Evolutionary conservation across 53 echinoderm and acorn worm species (phyloP), one percentile per base, ranked within the genome.

Genomic region (Glandiceps talaboti): DNA sequence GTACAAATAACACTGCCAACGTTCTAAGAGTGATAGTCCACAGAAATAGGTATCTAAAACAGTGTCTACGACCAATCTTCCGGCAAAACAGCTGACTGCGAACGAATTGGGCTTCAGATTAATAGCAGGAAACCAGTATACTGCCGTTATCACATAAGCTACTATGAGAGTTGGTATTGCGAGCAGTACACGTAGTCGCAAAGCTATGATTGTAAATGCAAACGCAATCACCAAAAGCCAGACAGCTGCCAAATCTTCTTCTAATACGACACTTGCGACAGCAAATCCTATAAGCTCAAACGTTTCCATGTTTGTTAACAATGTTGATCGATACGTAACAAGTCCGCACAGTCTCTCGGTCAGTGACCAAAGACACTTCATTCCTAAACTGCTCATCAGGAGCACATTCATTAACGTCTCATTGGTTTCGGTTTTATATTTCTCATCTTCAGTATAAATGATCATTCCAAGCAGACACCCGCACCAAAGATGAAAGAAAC

Each of bases 381-480:
- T 33, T 14, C 79, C 82, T 25, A 97, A 83, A 79, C 97, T 97
- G 0, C 82, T 86, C 29, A 91, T 33, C 12, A 97, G 81, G 29
- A 97, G 79, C 0, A 85, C 91, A 28, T 89, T 83, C 25, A 90
- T 89, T n/a, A 91, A 87, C 30, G 82, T 91, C 20, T 73, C 1
- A 27, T 84, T 77, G 73, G 85, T 80, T 20, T 45, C 64, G 64
- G 6, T 12, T 20, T 45, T 45, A 20, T 12, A 45, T 20, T 45
- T 20, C 20, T 45, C 64, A 45, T 12, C 20, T 45, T 45, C 64
- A 12, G 64, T 45, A 77, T 93, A 93, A 28, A 93, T 82, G 76
- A 93, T 93, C 33, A 97, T 80, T 1, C 97, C 97, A 0, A 97
- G 87, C 28, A 97, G 85, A 74, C 97, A 97, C 0, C 97, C 97